Conservation (phyloP, 2,113 vertebrate genomes). For the Piaya cayana region DNA sequence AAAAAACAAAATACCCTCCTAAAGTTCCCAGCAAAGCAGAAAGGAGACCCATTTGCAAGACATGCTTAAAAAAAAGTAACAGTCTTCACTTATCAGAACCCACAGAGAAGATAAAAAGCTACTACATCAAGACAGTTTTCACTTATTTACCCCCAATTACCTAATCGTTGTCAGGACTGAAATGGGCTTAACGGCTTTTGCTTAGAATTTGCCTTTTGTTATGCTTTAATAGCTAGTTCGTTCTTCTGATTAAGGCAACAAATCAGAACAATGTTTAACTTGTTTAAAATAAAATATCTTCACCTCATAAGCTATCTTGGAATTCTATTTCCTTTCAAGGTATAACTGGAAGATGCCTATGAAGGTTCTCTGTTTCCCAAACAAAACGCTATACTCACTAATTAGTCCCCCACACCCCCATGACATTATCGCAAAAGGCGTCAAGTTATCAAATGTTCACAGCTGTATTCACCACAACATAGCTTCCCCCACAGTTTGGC, state of each 20-base stretch:
- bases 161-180: neutral
- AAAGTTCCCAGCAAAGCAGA: neutral
- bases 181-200: neutral
- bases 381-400: neutral
- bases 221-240: neutral
- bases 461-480: neutral
- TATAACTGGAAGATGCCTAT: neutral
- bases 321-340: neutral
- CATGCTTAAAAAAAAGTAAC: neutral
- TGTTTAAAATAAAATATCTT: slow-evolving; percentile 29
- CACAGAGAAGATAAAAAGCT: neutral
- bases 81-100: neutral
- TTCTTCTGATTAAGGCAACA: slow-evolving; percentile 5
- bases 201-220: neutral
- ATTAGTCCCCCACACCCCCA: neutral
- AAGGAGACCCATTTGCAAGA: neutral
- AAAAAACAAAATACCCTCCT: neutral
- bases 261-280: neutral
- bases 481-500: neutral
- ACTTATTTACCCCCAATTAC: neutral
- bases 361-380: neutral
- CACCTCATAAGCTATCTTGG: slow-evolving; percentile 10
- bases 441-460: neutral
- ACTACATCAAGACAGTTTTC: neutral
- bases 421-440: neutral